phyloP scores from a whole-genome alignment of 2,113 vertebrate genomes.

The Cisticola juncidis region DNA sequence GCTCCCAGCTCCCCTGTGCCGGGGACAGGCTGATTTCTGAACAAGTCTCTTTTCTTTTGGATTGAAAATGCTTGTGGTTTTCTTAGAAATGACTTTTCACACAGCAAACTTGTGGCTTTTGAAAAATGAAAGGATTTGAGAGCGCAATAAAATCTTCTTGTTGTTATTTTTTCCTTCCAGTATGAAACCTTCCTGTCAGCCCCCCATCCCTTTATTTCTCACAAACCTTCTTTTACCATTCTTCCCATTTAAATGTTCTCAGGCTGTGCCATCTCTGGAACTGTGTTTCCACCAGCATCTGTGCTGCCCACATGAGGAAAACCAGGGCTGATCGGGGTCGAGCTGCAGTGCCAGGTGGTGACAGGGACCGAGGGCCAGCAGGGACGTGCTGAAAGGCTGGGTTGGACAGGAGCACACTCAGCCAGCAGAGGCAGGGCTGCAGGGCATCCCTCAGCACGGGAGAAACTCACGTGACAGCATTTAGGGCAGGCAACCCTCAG shows the following conservation, averaged over 20 bases:
- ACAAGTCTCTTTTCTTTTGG: not conserved
- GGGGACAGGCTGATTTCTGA: not conserved
- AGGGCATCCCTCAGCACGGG: not conserved
- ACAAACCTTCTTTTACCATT: not conserved
- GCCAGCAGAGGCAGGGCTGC: not conserved
- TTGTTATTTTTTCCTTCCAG: not conserved
- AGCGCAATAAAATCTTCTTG: not conserved
- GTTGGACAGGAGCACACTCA: not conserved
- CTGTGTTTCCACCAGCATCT: not conserved
- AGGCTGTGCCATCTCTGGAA: not conserved
- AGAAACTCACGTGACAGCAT: not conserved
- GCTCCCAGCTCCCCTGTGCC: not conserved
- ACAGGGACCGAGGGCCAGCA: not conserved
- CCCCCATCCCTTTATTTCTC: not conserved
- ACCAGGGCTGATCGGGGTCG: not conserved
- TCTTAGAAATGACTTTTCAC: not conserved
- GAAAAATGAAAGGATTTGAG: not conserved
- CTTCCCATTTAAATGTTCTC: not conserved
- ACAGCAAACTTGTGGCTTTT: not conserved
- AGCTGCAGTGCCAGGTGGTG: not conserved
- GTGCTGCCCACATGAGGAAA: not conserved
- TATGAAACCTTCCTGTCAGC: not conserved
- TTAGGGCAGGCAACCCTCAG: not conserved
- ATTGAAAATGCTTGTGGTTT: not conserved
- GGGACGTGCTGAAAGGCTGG: not conserved